Base-by-base conservation (phyloP, 2,113 vertebrate genomes). In the Falco punctatus region DNA sequence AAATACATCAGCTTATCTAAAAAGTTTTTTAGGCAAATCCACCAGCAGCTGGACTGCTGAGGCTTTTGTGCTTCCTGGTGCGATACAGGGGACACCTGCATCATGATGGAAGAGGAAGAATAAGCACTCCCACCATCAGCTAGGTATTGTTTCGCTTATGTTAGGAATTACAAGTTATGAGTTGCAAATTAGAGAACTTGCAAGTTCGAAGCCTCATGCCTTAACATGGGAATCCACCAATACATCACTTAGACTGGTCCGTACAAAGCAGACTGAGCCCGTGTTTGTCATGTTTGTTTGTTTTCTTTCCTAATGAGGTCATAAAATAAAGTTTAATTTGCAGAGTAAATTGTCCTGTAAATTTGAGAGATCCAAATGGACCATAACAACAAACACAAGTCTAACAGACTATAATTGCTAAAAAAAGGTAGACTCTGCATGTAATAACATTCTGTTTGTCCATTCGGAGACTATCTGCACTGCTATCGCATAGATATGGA, bases 301-400 rank as follows among this genome's bases (percentile, higher is more conserved):
- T 42, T 75, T 83, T 52, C 70, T 66, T 91, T 71, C 52, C 48
- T 66, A 79, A 42, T 21, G 20, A 59, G 57, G 15, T 59, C 65
- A 58, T 70, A 65, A 85, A 90, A 78, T 70, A 32, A 69, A 83
- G 24, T 70, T 92, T 66, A 65, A 67, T 66, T 95, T 87, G 81
- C 48, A 46, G 51, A 79, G 20, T 28, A 62, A 22, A 32, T 19
- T 59, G n/a, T 46, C 42, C 20, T 81, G 62, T 61, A 85, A 92
- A 88, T 44, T 75, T 20, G 15, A 88, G 51, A 44, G 35, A 80
- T 52, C 26, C 44, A 85, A 88, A 85, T 2, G 4, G 66, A 65
- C 49, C 3, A 0, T 38, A n/a, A 85, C 74, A 92, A 82, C 8
- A 13, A 59, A 94, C 14, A 49, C 35, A 90, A 90, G 73, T 44